Evolutionary conservation across 1,140 invertebrate species (phyloP).

Genomic region (Zaprionus taronus): DNA sequence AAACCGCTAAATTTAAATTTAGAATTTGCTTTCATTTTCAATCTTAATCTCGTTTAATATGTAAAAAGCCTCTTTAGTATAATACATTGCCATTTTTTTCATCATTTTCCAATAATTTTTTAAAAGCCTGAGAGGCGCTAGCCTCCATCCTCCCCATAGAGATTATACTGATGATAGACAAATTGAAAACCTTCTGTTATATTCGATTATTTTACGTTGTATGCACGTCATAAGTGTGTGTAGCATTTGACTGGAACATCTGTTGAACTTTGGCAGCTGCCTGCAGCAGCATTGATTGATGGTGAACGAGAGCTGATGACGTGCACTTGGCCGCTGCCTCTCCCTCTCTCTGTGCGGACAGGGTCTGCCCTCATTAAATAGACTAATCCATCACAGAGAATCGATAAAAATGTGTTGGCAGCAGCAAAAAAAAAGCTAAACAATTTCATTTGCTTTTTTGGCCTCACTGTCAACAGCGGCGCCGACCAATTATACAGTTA

Average conservation of each 20-base stretch:
- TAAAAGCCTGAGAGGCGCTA: not conserved
- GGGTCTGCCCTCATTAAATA: slow-evolving; percentile 10
- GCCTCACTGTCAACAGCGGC: slow-evolving; percentile 64
- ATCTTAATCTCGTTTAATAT: not conserved
- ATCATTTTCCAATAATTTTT: not conserved
- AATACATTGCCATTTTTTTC: not conserved
- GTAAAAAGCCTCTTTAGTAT: not conserved
- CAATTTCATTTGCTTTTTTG: slow-evolving; percentile 52
- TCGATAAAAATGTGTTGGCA: slow-evolving; percentile 48
- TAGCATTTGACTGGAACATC: slow-evolving; percentile 33
- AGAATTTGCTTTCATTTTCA: not conserved
- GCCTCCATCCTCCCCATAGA: not conserved
- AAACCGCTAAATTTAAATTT: not conserved
- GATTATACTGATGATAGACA: not conserved
- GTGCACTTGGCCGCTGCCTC: not conserved
- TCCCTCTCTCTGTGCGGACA: no score
- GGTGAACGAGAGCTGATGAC: slow-evolving; percentile 25
- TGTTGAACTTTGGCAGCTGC: slow-evolving; percentile 49
- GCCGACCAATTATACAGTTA: slow-evolving; percentile 51
- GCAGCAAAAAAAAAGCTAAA: slow-evolving; percentile 32
- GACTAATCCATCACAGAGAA: slow-evolving; percentile 39
- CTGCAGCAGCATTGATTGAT: slow-evolving; percentile 43
- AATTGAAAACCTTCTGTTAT: slow-evolving; percentile 5
- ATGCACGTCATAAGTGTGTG: slow-evolving; percentile 43
- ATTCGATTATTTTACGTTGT: not conserved